Conservation (phyloP, 2,113 vertebrate species). For the Cyanocitta stelleri region DNA sequence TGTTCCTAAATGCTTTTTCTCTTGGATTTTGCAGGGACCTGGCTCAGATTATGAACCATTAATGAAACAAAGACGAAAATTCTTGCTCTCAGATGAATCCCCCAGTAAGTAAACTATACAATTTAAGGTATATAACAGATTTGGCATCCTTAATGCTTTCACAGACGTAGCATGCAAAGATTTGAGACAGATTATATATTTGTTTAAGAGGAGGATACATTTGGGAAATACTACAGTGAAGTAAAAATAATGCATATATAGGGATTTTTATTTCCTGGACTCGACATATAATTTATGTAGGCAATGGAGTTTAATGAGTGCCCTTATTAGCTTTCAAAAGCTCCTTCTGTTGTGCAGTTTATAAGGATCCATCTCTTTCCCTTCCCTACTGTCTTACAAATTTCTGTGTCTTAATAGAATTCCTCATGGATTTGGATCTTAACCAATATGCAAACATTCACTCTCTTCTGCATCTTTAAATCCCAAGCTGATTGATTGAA, state of each 20-base stretch:
- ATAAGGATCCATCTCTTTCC: neutral
- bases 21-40: constrained; percentile 55
- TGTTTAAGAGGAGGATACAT: neutral
- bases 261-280: neutral
- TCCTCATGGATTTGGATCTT: neutral
- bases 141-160: neutral
- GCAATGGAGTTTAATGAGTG: neutral
- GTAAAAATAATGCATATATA: neutral
- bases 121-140: neutral
- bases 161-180: neutral
- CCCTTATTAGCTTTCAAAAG: neutral
- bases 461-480: neutral
- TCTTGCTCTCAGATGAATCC: constrained; percentile 60
- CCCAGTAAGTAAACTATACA: constrained; percentile 55
- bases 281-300: neutral
- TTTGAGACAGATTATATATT: neutral
- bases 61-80: constrained; percentile 61
- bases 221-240: neutral
- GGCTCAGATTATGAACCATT: constrained; percentile 63
- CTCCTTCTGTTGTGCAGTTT: neutral
- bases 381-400: neutral
- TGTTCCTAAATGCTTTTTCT: neutral
- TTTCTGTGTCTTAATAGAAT: neutral
- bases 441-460: neutral
- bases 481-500: neutral